Base-by-base conservation (phyloP, 2,113 vertebrate genomes). In the Brachypodius melanocephalos region DNA sequence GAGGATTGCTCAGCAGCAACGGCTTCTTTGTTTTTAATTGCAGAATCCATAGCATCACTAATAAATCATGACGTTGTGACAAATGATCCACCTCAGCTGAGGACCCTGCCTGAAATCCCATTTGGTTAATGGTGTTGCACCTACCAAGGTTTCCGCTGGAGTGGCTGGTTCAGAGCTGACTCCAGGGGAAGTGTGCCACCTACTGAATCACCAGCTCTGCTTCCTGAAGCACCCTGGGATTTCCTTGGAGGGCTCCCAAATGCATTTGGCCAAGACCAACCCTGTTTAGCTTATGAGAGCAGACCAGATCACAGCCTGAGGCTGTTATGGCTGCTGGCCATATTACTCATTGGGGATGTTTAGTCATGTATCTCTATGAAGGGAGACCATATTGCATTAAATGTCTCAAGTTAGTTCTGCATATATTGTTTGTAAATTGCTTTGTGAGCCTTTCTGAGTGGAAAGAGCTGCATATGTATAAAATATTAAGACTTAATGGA, bases 291-390 rank as follows among this genome's bases (percentile, higher is more conserved):
- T 96, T 95, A 94, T 94, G 91, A 96, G 91, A 94, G 90, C 92
- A 97, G 63, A 97, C 49, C 90, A 97, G 94, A 91, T 96, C 93
- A 80, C 91, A 96, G 93, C 89, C 93, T 90, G 90, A 95, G 97
- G 96, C 94, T 97, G 96, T 95, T 95, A 79, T 97, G 96, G 96
- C 96, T 93, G 69, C 74, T 91, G 72, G 97, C 95, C 97, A 96
- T 69, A 97, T 98, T 97, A 98, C 92, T 98, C 97, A 98, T n/a
- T 97, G 97, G 97, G 93, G 89, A 97, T 96, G 89, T 90, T 98
- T 98, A 98, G 97, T 97, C 97, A 98, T 97, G 93, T 95, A 93
- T 93, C 96, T 97, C 94, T 93, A 49, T 49, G 88, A 97, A 96
- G 93, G 96, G 90, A 97, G 95, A 96, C 90, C 95, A 96, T 90